A percentile compares a stretch with the other conserved stretches of the same genome.
Conservation (phyloP, 2,113 vertebrate species). For the Dipodomys merriami region DNA sequence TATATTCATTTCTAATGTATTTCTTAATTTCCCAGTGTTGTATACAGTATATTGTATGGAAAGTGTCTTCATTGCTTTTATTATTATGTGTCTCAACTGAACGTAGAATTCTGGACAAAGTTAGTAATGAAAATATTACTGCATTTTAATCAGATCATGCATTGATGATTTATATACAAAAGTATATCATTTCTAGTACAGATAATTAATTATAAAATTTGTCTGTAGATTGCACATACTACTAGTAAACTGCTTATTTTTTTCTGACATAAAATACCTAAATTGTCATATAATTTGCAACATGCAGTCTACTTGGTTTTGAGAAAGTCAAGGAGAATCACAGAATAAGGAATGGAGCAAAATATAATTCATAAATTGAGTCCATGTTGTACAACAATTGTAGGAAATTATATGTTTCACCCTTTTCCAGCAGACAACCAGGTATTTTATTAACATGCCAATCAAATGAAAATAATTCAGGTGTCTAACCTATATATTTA, state of each 20-base stretch:
- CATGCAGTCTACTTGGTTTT: neutral
- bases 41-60: slow-evolving; percentile 25
- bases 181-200: neutral
- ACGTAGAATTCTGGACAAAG: slow-evolving; percentile 52
- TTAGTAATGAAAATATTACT: slow-evolving; percentile 43
- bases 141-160: slow-evolving; percentile 59
- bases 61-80: slow-evolving; percentile 42
- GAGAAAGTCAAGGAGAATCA: slow-evolving; percentile 25
- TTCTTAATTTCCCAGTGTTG: slow-evolving; percentile 68
- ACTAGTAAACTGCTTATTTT: neutral
- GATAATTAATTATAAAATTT: slow-evolving; percentile 36
- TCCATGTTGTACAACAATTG: neutral
- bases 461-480: slow-evolving; percentile 60
- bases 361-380: slow-evolving; percentile 37
- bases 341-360: neutral
- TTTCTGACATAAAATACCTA: slow-evolving; percentile 42
- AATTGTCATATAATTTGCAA: slow-evolving; percentile 22
- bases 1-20: slow-evolving; percentile 61
- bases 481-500: slow-evolving; percentile 64
- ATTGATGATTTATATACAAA: slow-evolving; percentile 78
- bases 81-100: neutral
- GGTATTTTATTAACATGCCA: slow-evolving; percentile 47
- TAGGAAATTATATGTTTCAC: neutral
- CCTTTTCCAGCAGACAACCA: neutral
- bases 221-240: slow-evolving; percentile 5